A percentile compares a stretch with the other conserved stretches of the same genome.
Conservation (phyloP, 2,113 vertebrate species). For the Cephalophus harveyi region DNA sequence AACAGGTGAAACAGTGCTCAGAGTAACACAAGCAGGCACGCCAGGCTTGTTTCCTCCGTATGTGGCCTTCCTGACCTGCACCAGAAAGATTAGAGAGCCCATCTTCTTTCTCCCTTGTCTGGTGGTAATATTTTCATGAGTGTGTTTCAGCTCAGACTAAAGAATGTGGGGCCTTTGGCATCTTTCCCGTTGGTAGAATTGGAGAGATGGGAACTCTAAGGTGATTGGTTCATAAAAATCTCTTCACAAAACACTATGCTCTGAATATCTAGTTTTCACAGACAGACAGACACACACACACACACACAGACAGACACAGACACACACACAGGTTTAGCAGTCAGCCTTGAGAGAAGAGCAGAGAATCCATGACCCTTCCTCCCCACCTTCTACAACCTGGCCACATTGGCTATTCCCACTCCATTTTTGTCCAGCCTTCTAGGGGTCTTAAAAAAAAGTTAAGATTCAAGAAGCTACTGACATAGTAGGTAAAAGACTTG, state of each 20-base stretch:
- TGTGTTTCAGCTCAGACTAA: neutral
- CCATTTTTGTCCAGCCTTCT: neutral
- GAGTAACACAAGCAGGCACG: rapidly evolving
- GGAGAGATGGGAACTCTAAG: neutral
- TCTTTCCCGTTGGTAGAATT: neutral
- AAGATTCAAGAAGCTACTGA: neutral
- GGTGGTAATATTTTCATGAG: neutral
- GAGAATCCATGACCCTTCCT: neutral
- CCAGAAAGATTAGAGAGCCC: neutral
- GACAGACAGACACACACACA: neutral
- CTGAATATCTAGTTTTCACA: neutral
- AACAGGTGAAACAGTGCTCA: neutral
- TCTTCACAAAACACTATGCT: neutral
- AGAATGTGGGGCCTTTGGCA: neutral
- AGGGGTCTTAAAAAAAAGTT: neutral
- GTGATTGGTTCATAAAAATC: neutral
- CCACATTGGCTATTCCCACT: neutral
- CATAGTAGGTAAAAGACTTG: neutral
- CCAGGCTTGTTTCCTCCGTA: neutral
- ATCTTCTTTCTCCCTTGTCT: neutral
- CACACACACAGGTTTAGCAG: neutral
- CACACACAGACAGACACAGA: neutral
- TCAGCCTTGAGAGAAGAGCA: neutral
- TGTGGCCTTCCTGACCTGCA: neutral
- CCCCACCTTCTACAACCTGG: neutral